phyloP scores from a whole-genome alignment of 1,140 invertebrate species.

The Leptestheria dahalacensis region DNA sequence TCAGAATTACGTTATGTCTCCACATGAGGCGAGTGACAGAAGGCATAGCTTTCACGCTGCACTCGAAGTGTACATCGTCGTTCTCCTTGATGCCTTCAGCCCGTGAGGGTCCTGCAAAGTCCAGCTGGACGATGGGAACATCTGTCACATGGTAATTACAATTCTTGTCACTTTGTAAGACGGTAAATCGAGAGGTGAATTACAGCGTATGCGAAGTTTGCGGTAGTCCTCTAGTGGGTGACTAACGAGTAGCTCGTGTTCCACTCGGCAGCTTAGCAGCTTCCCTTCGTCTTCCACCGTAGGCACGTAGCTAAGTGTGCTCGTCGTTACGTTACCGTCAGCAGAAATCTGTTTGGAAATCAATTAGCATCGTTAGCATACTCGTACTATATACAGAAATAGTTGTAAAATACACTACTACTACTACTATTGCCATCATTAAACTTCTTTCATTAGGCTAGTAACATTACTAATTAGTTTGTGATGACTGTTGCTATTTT shows the following conservation, averaged over 20 bases:
- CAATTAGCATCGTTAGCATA: no score
- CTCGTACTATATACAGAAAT: no score
- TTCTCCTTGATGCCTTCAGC: slow-evolving; percentile 59
- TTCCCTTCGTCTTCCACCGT: slow-evolving; percentile 4
- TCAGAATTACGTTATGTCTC: slow-evolving; percentile 20
- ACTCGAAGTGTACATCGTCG: slow-evolving; percentile 79
- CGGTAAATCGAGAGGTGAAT: no score
- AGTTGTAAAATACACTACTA: no score
- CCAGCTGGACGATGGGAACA: slow-evolving; percentile 51
- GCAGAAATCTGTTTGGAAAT: not conserved
- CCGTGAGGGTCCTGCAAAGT: slow-evolving; percentile 60
- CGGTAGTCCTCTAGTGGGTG: not conserved
- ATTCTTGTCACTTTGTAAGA: no score
- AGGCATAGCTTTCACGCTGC: slow-evolving; percentile 72
- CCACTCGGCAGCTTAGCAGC: not conserved
- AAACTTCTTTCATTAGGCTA: no score
- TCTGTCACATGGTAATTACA: slow-evolving; percentile 31
- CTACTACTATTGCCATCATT: no score
- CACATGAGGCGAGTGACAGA: slow-evolving; percentile 16
- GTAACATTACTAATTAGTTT: no score
- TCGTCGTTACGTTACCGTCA: slow-evolving; percentile 3
- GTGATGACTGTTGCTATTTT: no score
- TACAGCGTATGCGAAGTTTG: not conserved
- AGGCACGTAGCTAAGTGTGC: not conserved
- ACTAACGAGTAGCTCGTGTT: not conserved